A percentile compares a stretch with the other conserved stretches of the same genome.
Evolutionary conservation across 2,888 invertebrate species (phyloP).

Genomic region (Trimorus sp.): DNA sequence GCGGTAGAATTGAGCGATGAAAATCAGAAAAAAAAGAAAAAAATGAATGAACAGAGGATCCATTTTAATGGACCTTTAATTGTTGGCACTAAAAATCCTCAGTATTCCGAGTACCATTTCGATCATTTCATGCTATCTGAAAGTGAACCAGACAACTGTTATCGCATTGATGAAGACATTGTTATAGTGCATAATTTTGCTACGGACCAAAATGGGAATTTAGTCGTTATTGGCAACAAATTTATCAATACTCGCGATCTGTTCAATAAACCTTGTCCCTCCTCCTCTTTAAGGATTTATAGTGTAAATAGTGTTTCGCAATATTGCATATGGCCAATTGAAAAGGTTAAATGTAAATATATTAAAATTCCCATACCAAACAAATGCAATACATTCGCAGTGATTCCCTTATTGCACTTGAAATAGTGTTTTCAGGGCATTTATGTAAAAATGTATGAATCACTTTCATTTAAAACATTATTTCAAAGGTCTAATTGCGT

Average conservation of each 20-base stretch:
- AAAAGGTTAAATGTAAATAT: neutral
- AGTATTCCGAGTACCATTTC: neutral
- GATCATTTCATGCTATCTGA: neutral
- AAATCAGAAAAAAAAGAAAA: no score
- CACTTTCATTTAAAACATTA: no score
- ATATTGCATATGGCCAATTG: neutral
- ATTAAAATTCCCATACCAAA: neutral
- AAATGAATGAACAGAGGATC: no score
- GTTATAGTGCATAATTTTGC: neutral
- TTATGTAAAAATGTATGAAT: no score
- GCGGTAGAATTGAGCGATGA: no score
- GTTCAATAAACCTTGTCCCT: neutral
- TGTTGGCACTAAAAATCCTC: slow-evolving; percentile 82
- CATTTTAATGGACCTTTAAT: neutral
- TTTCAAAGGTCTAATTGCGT: no score
- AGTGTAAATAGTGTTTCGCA: neutral
- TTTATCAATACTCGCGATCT: neutral
- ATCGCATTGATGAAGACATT: neutral
- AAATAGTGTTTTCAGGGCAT: no score
- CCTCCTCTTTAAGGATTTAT: neutral
- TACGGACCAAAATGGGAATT: neutral
- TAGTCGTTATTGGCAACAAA: neutral
- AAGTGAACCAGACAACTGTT: neutral
- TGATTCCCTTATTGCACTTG: no score
- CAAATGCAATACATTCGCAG: no score